phyloP scores from a whole-genome alignment of 2,113 vertebrate genomes.

The Trogon melanurus region DNA sequence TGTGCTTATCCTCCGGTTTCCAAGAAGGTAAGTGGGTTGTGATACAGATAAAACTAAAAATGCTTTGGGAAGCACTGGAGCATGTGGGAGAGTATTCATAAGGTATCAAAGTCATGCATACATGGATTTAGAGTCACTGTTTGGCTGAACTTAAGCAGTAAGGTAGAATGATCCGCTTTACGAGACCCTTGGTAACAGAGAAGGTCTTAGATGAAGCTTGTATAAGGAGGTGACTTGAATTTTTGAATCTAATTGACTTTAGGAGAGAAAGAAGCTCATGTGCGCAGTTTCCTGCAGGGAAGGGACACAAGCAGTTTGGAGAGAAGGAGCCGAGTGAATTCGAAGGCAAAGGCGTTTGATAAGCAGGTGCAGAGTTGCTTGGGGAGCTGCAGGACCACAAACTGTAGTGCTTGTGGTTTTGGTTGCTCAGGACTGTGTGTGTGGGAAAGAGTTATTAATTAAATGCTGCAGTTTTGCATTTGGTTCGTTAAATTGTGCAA shows the following conservation, averaged over 20 bases:
- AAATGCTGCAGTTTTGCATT: conserved; percentile 7
- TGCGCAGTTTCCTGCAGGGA: not conserved
- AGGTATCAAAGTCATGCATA: not conserved
- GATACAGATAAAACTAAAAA: not conserved
- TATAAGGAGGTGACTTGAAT: not conserved
- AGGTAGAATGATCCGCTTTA: not conserved
- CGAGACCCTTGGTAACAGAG: not conserved
- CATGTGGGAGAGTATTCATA: not conserved
- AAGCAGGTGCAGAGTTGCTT: not conserved
- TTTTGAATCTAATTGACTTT: not conserved
- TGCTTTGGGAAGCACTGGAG: not conserved
- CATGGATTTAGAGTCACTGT: not conserved
- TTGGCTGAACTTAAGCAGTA: not conserved
- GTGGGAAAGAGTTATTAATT: conserved; percentile 13
- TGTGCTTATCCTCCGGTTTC: not conserved
- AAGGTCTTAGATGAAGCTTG: not conserved
- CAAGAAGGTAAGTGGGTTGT: not conserved
- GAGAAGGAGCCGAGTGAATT: not conserved
- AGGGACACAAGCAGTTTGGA: not conserved
- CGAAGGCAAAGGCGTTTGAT: not conserved
- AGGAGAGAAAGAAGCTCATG: not conserved
- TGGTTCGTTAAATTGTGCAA: conserved; percentile 22
- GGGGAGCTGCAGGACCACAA: not conserved
- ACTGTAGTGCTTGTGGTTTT: not conserved
- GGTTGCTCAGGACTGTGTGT: not conserved